phyloP scores from a whole-genome alignment of 2,888 invertebrate species.

The Calameuta idolon region DNA sequence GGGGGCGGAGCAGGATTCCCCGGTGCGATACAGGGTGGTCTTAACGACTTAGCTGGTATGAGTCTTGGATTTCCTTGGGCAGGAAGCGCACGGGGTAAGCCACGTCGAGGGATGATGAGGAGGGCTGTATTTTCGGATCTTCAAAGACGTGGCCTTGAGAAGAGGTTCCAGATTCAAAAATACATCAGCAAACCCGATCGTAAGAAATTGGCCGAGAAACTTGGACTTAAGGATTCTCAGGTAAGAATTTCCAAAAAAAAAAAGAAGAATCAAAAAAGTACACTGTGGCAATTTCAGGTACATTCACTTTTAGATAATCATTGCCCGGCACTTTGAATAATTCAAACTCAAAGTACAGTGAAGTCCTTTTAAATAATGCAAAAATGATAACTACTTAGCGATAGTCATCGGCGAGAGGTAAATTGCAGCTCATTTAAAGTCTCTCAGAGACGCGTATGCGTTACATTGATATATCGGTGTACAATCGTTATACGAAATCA shows the following conservation, averaged over 20 bases:
- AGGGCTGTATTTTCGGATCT: slow-evolving; percentile 97
- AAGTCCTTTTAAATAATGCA: background rate
- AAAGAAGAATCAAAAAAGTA: background rate
- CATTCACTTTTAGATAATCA: background rate
- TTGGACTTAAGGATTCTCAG: slow-evolving; percentile 97
- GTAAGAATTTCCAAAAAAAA: slow-evolving; percentile 69
- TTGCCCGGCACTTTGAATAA: slow-evolving; percentile 18
- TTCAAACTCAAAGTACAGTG: background rate
- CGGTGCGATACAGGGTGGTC: slow-evolving; percentile 55
- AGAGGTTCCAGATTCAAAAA: slow-evolving; percentile 96
- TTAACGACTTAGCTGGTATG: slow-evolving; percentile 62
- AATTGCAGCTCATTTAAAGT: background rate
- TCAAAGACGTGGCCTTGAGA: slow-evolving; percentile 95
- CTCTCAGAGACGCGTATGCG: background rate
- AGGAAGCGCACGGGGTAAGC: slow-evolving; percentile 90
- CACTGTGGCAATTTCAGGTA: background rate
- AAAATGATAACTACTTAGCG: background rate
- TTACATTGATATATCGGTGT: background rate
- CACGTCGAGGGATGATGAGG: slow-evolving; percentile 95
- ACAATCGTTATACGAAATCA: background rate
- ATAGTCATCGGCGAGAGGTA: background rate
- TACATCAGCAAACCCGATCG: slow-evolving; percentile 99
- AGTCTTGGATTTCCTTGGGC: slow-evolving; percentile 85
- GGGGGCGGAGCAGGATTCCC: slow-evolving; percentile 56
- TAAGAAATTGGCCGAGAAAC: slow-evolving; percentile 95